Evolutionary conservation across 2,888 invertebrate genomes (phyloP).

Genomic region (Mythimna ferrago): DNA sequence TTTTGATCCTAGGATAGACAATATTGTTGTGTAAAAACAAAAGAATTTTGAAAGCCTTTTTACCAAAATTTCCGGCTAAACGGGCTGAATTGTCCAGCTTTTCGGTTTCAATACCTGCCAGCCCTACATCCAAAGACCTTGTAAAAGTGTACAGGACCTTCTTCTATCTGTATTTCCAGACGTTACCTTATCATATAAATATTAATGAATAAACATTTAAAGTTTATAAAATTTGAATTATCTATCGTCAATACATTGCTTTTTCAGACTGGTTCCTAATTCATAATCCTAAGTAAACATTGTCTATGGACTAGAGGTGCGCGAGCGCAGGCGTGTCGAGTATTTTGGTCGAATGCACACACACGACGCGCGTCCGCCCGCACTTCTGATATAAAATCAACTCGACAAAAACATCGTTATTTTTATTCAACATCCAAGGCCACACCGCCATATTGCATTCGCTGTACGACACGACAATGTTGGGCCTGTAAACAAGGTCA

Average conservation of each 20-base stretch:
- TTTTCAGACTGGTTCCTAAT: constrained; percentile 43
- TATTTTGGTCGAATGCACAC: constrained; percentile 67
- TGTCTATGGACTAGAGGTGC: constrained; percentile 38
- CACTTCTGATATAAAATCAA: constrained; percentile 82
- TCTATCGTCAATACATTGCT: constrained; percentile 57
- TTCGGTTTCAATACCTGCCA: too few relatives aligned
- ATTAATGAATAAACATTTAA: background rate
- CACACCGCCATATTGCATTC: constrained; percentile 86
- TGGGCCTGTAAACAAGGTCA: constrained; percentile 83
- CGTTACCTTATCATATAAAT: background rate
- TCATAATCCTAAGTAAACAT: constrained; percentile 53
- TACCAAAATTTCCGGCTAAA: too few relatives aligned
- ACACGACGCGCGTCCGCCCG: constrained; percentile 68
- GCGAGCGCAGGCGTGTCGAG: constrained; percentile 56
- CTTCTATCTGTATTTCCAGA: background rate
- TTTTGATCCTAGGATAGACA: too few relatives aligned
- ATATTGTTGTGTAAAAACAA: too few relatives aligned
- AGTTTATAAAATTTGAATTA: constrained; percentile 37
- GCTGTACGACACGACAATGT: constrained; percentile 76
- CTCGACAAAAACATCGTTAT: constrained; percentile 87
- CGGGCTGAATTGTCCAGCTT: too few relatives aligned
- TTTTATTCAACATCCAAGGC: constrained; percentile 86
- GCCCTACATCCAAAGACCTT: too few relatives aligned
- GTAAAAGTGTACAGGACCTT: too few relatives aligned
- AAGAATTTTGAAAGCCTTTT: too few relatives aligned